phyloP scores from a whole-genome alignment of 2,113 vertebrate genomes.

The Marmota flaviventris region DNA sequence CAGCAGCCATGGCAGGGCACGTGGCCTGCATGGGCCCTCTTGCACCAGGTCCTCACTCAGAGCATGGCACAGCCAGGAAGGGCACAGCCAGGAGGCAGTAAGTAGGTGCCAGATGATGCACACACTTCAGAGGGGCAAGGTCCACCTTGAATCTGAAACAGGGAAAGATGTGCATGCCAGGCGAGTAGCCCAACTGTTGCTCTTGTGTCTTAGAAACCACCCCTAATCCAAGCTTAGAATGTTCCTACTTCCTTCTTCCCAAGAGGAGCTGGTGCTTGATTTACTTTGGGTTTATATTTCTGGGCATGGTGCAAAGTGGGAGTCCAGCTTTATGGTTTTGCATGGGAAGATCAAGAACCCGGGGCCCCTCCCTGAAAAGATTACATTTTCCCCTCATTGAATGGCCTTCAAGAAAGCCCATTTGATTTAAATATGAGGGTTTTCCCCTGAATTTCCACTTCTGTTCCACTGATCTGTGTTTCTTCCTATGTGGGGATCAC shows the following conservation, averaged over 20 bases:
- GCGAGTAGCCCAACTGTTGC: too few species aligned
- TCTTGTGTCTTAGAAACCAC: not conserved
- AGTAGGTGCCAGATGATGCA: not conserved
- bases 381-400: not conserved
- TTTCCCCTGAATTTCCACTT: not conserved
- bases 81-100: too few species aligned
- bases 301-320: not conserved
- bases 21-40: accelerated
- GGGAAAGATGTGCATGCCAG: accelerated
- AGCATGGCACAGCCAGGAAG: too few species aligned
- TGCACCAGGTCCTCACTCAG: too few species aligned
- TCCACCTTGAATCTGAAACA: not conserved
- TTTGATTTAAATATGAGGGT: not conserved
- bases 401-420: not conserved
- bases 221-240: not conserved
- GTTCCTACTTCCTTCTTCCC: too few species aligned
- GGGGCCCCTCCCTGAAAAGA: not conserved
- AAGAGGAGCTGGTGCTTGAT: not conserved
- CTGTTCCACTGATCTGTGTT: not conserved
- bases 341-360: not conserved
- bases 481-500: not conserved
- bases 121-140: not conserved
- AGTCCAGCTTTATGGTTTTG: not conserved
- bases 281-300: not conserved
- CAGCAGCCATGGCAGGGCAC: not conserved